phyloP scores from a whole-genome alignment of 2,113 vertebrate genomes.

The Antechinus stuartii region DNA sequence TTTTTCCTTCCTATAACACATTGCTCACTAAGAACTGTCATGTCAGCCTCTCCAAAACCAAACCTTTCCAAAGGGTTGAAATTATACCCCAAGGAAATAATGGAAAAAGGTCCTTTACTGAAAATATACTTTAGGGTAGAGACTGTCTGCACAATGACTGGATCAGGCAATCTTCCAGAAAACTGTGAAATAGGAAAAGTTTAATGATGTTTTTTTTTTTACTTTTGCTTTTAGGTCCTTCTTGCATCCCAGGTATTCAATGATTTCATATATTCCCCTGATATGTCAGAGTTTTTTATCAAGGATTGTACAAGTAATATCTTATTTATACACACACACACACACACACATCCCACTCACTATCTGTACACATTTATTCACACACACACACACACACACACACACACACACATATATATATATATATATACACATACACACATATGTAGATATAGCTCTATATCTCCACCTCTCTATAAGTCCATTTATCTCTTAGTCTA shows the following conservation, averaged over 20 bases:
- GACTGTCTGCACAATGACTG: background rate
- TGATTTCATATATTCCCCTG: background rate
- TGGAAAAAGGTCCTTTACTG: background rate
- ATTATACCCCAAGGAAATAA: background rate
- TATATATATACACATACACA: too few relatives aligned
- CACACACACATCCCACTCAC: too few relatives aligned
- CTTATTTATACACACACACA: background rate
- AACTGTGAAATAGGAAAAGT: background rate
- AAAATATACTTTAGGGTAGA: background rate
- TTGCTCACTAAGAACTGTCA: background rate
- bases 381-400: accelerated
- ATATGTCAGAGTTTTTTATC: background rate
- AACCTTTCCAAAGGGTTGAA: background rate
- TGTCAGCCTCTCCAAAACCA: background rate
- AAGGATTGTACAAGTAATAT: background rate
- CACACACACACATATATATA: too few relatives aligned
- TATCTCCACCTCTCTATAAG: too few relatives aligned
- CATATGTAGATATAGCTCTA: too few relatives aligned
- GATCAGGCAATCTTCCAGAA: background rate
- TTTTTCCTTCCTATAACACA: too few relatives aligned
- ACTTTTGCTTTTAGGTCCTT: background rate
- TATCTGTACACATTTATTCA: too few relatives aligned
- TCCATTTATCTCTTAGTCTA: too few relatives aligned
- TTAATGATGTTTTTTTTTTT: background rate
- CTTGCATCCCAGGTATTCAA: background rate